Conservation (phyloP, 2,888 invertebrate genomes). For the Julus scanicus region DNA sequence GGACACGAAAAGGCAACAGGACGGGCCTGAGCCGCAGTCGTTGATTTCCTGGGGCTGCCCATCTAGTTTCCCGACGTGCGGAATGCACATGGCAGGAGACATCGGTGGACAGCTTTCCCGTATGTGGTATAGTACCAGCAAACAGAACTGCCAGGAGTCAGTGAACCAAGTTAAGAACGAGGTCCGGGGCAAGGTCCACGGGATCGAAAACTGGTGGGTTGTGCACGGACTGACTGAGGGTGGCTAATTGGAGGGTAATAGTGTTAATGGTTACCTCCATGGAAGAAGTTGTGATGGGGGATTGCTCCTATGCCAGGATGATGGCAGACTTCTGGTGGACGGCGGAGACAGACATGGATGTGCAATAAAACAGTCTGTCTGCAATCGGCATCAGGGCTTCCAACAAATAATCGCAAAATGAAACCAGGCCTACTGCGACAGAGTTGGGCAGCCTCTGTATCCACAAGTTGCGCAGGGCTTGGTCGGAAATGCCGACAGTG, state of each 20-base stretch:
- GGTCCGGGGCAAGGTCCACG: too few species aligned
- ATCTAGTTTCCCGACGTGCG: not conserved
- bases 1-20: not conserved
- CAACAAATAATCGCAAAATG: not conserved
- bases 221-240: not conserved
- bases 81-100: not conserved
- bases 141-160: not conserved
- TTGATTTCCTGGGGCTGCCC: not conserved
- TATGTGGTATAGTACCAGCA: conserved; percentile 40
- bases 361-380: too few species aligned
- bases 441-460: not conserved
- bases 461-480: not conserved
- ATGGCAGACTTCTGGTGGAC: not conserved
- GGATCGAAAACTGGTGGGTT: not conserved
- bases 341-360: not conserved
- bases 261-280: too few species aligned
- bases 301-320: not conserved
- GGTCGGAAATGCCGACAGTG: not conserved
- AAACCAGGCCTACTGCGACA: not conserved
- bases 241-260: not conserved
- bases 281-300: too few species aligned
- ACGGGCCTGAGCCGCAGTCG: not conserved
- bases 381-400: not conserved
- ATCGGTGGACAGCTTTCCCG: not conserved
- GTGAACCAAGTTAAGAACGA: too few species aligned